Percentiles rank a stretch among this genome's conserved stretches.
phyloP scores from a whole-genome alignment of 2,888 invertebrate species.

The Drosophila kuntzei region DNA sequence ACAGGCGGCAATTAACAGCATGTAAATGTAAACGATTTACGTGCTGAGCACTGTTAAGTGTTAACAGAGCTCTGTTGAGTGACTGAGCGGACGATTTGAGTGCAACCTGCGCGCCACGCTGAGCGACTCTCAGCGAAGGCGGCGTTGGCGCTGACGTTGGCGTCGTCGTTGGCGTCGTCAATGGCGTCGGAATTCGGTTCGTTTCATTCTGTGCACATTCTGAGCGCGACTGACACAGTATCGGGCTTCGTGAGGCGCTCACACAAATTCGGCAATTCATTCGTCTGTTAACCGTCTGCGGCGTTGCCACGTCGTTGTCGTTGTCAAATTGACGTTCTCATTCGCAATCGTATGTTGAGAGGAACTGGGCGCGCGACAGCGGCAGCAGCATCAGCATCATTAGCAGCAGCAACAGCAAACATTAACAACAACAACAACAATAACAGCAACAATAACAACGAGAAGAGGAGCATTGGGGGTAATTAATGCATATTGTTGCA shows the following conservation, averaged over 20 bases:
- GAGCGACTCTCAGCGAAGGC: constrained; percentile 42
- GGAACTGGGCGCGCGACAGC: constrained; percentile 56
- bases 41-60: constrained; percentile 39
- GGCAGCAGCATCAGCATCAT: constrained; percentile 32
- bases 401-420: constrained; percentile 24
- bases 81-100: constrained; percentile 55
- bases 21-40: constrained; percentile 57
- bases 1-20: constrained; percentile 20
- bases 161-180: constrained; percentile 18
- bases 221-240: constrained; percentile 64
- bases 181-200: constrained; percentile 31
- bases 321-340: constrained; percentile 52
- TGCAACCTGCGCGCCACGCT: constrained; percentile 70
- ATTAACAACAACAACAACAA: constrained; percentile 23
- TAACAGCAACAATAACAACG: constrained; percentile 16
- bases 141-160: constrained; percentile 20
- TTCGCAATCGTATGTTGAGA: constrained; percentile 63
- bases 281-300: constrained; percentile 78
- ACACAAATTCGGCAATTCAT: constrained; percentile 76
- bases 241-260: constrained; percentile 76
- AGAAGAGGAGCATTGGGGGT: constrained; percentile 7
- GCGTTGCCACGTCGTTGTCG: constrained; percentile 67
- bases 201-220: constrained; percentile 58
- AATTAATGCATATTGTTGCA: constrained; percentile 60
- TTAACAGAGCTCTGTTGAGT: constrained; percentile 27